Evolutionary conservation across 2,888 invertebrate species (phyloP), one percentile per base, ranked within the genome.

Genomic region (Stramonita haemastoma): DNA sequence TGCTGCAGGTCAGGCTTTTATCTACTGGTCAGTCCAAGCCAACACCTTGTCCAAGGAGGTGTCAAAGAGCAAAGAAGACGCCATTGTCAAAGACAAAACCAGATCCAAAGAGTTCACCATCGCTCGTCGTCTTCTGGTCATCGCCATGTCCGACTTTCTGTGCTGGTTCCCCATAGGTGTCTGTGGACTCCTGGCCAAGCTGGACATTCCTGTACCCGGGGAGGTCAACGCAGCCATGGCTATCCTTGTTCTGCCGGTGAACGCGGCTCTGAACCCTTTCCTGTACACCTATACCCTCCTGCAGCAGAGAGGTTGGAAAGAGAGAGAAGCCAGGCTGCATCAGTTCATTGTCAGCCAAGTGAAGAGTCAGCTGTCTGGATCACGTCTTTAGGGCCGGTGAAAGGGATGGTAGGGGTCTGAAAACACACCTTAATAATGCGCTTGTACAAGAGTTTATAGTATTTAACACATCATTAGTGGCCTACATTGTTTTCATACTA

Each of bases 151-250:
- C 0, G 77, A 77, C 77, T 77, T 77, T 77, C 22, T 77, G 77
- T 77, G 77, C 77, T 77, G 77, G 77, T 77, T 77, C 77, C 77
- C 77, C 77, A 77, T 77, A 32, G 77, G 77, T 77, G 32, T 60
- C 60, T 77, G 77, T 34, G 77, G 77, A 34, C 29, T 77, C 0
- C 26, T 77, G 32, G 77, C 77, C 11, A 77, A 34, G 15, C 77
- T 77, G 77, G 77, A 77, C 32, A 32, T 77, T 11, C 77, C 77
- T 32, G 77, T 77, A 17, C 32, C 77, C 32, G 77, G 77, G 13
- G 77, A 77, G 32, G 19, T 77, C 15, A 77, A 32, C 15, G 32
- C 26, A 77, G 77, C 34, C 8, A 77, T 77, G 77, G 77, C 77
- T 1, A 26, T 32, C 13, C 32, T 77, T 32, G 77, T 77, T 29